phyloP scores from a whole-genome alignment of 2,113 vertebrate species.

The Phrynosoma platyrhinos region DNA sequence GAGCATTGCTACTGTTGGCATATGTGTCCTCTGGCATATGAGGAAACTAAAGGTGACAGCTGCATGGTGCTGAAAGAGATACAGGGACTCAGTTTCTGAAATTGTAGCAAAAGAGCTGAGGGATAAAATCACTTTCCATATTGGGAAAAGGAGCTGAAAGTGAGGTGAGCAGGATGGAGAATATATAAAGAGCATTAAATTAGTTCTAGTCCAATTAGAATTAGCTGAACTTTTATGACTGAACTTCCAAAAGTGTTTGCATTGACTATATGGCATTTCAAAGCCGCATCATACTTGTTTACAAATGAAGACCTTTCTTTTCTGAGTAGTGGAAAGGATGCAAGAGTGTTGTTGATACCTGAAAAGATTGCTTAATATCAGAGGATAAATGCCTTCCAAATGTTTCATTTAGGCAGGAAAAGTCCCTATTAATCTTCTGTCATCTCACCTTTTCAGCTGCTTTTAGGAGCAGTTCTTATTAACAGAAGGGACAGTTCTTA shows the following conservation, averaged over 20 bases:
- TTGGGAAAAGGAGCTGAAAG: not conserved
- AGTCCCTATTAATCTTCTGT: too few species aligned
- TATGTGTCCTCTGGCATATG: not conserved
- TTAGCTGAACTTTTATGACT: not conserved
- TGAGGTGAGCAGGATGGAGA: not conserved
- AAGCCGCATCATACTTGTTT: not conserved
- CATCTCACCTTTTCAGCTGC: too few species aligned
- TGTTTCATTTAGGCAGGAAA: too few species aligned
- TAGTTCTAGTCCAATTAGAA: not conserved
- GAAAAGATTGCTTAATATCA: not conserved
- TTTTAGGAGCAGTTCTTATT: too few species aligned
- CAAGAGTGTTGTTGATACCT: not conserved
- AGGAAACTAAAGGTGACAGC: constrained; percentile 24
- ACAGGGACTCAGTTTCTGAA: not conserved
- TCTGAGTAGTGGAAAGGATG: not conserved
- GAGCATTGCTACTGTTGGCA: not conserved
- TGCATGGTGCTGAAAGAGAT: not conserved
- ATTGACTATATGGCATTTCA: not conserved
- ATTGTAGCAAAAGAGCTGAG: not conserved
- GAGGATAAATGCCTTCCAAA: not conserved
- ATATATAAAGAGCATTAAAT: not conserved
- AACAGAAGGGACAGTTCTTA: too few species aligned
- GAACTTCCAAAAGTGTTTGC: not conserved
- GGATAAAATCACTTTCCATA: not conserved
- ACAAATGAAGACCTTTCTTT: not conserved